Evolutionary conservation across 2,113 vertebrate genomes (phyloP), one percentile per base, ranked within the genome.

Genomic region (Crotalus viridis): DNA sequence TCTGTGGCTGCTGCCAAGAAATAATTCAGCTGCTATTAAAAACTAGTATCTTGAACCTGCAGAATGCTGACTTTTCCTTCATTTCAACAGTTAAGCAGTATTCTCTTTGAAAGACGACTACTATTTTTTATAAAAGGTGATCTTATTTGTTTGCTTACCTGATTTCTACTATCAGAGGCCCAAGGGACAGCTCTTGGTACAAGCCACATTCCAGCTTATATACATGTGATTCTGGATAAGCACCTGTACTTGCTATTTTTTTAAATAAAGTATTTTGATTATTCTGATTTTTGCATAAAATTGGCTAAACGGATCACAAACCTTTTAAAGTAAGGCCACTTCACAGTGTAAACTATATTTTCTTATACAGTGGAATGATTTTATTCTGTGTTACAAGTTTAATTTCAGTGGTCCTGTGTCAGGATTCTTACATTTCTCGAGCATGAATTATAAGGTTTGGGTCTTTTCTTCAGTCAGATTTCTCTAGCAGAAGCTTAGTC

Each of bases 21-120:
- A 98, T 97, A 97, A 97, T 95, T 98, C 98, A 98, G 98, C 98
- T 98, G 98, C 98, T 98, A 98, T 98, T 98, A 98, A 98, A 96
- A 98, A 97, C 97, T 97, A 97, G 95, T 98, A 98, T 95, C 98
- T 98, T 98, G 98, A 98, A 98, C 97, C 97, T 96, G 97, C 97
- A 97, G 98, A 98, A 97, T 98, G 98, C 98, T 98, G 98, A 97
- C 98, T 98, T 97, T 97, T 97, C 97, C 97, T 98, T 95, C 97
- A 95, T 97, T 97, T 98, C 97, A 98, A 98, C 97, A 97, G 97
- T 97, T 97, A 97, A 97, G 97, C 98, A 97, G 98, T 97, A 95
- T 98, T 98, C 96, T 96, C 96, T 96, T 97, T 97, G 97, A 90
- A 93, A 98, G 98, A 98, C 97, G 98, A 98, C 98, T 98, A 98